Evolutionary conservation across 2,888 invertebrate genomes (phyloP), one percentile per base, ranked within the genome.

Genomic region (Strigamia transsilvanica): DNA sequence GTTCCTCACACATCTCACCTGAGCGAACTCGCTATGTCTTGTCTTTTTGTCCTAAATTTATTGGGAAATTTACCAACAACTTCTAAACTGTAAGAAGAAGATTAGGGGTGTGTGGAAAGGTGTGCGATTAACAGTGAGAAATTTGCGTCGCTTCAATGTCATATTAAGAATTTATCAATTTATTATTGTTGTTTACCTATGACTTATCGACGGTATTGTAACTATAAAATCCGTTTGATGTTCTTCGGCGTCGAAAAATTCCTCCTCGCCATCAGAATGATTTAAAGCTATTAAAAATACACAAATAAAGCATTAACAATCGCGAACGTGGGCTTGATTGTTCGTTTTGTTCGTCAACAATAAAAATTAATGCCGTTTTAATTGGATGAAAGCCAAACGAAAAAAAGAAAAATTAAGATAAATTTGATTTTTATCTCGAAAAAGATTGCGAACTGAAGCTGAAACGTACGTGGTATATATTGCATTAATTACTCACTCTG

Each of bases 191-290:
- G 42, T 42, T 83, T 83, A 86, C 87, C 86, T 86, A 86, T 82
- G 88, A 85, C 84, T 84, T 83, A 85, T 86, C 41, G 84, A 84
- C 27, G 88, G 87, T 82, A 88, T 86, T 82, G 87, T 87, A 4
- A 88, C 86, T 13, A 87, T 85, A 85, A 88, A 88, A 81, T 87
- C 86, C 34, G 85, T 83, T 21, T 84, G 83, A 41, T 87, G 86
- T 85, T 89, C 91, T 84, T 90, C 89, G 2, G 92, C 92, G 87
- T 92, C 92, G 86, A 91, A 91, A 86, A 91, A 92, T 85, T 91
- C 90, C 80, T 92, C 92, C 84, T 91, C 91, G 85, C 91, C 91
- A 85, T 91, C 91, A 12, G 91, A 91, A 84, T 90, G 90, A 23
- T 89, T 89, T 80, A 88, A 87, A 23, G 73, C 82, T 82, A 84